A percentile compares a stretch with the other conserved stretches of the same genome.
These are phyloP conservation scores for Fulica atra DNA, from an alignment of 2,113 vertebrate species.

Conservation along the genomic window DNA sequence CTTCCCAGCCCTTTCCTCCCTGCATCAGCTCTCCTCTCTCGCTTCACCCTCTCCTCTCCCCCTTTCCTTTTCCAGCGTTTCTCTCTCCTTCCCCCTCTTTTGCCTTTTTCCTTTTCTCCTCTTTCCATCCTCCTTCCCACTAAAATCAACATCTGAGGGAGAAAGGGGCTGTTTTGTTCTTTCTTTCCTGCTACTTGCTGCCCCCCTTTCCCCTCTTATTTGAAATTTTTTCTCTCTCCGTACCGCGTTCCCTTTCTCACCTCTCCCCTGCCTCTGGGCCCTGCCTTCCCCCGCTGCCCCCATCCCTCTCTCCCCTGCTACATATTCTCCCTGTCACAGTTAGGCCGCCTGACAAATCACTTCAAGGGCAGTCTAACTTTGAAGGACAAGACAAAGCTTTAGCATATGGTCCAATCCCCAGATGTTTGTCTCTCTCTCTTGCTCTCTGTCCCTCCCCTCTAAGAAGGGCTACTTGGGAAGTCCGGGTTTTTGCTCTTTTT, in stretches of 20 bases:
- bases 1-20: not conserved
- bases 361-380: constrained; percentile 97
- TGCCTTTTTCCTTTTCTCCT: not conserved
- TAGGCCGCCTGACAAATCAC: constrained; percentile 90
- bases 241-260: not conserved
- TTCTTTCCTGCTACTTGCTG: not conserved
- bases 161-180: not conserved
- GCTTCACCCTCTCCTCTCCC: not conserved
- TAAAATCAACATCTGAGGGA: not conserved
- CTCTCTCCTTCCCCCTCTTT: not conserved
- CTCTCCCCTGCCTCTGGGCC: not conserved
- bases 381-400: constrained; percentile 97
- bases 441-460: constrained; percentile 40
- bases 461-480: constrained; percentile 59
- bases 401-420: constrained; percentile 94
- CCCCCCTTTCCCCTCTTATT: not conserved
- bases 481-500: not conserved
- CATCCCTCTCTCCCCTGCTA: constrained; percentile 5
- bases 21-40: not conserved
- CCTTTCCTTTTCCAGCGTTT: not conserved
- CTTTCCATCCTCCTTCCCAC: not conserved
- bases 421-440: constrained; percentile 77
- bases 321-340: constrained; percentile 80
- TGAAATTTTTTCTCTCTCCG: not conserved
- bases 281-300: not conserved